phyloP scores from a whole-genome alignment of 2,113 vertebrate species.

The Nibea coibor region DNA sequence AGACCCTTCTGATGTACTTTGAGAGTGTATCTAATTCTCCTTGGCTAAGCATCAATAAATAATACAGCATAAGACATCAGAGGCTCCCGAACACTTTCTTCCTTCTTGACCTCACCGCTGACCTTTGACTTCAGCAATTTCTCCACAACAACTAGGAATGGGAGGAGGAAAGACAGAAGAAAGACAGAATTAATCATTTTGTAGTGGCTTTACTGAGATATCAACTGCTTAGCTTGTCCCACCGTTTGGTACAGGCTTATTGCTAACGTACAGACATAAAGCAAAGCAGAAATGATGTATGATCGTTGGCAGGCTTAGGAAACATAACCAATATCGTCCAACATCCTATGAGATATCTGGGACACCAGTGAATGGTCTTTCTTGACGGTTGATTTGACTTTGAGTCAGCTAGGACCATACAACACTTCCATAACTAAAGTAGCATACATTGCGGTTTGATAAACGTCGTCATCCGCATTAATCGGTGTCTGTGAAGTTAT shows the following conservation, averaged over 20 bases:
- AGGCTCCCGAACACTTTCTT: no score
- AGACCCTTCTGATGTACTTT: no score
- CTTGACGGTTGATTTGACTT: not conserved
- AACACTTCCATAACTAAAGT: not conserved
- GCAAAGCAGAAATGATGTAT: constrained; percentile 36
- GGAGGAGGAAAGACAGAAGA: not conserved
- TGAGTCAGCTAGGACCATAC: not conserved
- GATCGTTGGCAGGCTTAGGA: constrained; percentile 31
- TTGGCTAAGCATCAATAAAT: no score
- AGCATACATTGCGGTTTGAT: constrained; percentile 4
- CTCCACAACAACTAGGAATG: no score
- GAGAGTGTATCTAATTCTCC: no score
- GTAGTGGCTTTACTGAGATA: constrained; percentile 7
- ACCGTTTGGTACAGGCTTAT: constrained; percentile 4
- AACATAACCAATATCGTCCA: constrained; percentile 11
- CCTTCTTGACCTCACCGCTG: no score
- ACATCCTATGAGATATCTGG: constrained; percentile 36
- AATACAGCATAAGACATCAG: no score
- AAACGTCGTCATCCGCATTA: not conserved
- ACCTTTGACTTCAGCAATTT: no score
- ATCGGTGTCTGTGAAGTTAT: constrained; percentile 5
- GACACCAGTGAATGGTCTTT: not conserved
- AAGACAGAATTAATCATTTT: constrained; percentile 11
- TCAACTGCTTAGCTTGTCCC: constrained; percentile 15
- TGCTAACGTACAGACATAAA: constrained; percentile 26